Evolutionary conservation across 2,888 invertebrate genomes (phyloP).

Genomic region (Drosophila demipolita): DNA sequence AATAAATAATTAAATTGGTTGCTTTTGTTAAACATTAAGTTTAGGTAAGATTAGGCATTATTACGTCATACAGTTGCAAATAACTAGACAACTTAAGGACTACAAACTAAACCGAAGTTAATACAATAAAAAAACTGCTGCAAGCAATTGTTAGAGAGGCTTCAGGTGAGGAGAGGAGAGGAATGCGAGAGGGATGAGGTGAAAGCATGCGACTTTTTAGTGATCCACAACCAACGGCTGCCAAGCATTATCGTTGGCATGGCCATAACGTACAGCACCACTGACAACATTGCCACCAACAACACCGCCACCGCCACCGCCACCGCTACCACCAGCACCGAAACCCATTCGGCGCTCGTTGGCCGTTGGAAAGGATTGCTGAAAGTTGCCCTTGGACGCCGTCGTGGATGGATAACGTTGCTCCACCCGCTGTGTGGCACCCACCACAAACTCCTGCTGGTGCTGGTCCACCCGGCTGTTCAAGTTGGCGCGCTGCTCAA

Average conservation of each 20-base stretch:
- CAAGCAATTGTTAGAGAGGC: conserved; percentile 37
- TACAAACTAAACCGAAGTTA: conserved; percentile 46
- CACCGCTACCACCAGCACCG: conserved; percentile 60
- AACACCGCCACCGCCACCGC: conserved; percentile 47
- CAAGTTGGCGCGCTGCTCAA: conserved; percentile 85
- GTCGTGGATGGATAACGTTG: conserved; percentile 46
- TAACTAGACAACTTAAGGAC: conserved; percentile 47
- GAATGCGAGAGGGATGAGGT: neutral
- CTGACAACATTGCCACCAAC: conserved; percentile 33
- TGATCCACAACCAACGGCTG: conserved; percentile 78
- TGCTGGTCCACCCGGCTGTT: conserved; percentile 15
- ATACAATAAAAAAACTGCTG: conserved; percentile 36
- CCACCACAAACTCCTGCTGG: conserved; percentile 36
- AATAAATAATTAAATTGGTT: conserved; percentile 50
- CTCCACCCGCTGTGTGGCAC: conserved; percentile 50
- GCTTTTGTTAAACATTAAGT: conserved; percentile 51
- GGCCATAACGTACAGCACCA: conserved; percentile 46
- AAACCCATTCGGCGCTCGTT: conserved; percentile 80
- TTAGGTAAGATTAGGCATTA: conserved; percentile 41
- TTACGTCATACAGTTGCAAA: conserved; percentile 47
- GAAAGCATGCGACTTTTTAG: conserved; percentile 65
- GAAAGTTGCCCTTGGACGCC: conserved; percentile 42
- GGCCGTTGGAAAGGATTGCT: conserved; percentile 50
- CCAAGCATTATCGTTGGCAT: conserved; percentile 75
- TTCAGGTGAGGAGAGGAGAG: conserved; percentile 2